Percentiles rank a stretch among this genome's conserved stretches.
phyloP scores from a whole-genome alignment of 2,888 invertebrate species.

The Campaea margaritaria region DNA sequence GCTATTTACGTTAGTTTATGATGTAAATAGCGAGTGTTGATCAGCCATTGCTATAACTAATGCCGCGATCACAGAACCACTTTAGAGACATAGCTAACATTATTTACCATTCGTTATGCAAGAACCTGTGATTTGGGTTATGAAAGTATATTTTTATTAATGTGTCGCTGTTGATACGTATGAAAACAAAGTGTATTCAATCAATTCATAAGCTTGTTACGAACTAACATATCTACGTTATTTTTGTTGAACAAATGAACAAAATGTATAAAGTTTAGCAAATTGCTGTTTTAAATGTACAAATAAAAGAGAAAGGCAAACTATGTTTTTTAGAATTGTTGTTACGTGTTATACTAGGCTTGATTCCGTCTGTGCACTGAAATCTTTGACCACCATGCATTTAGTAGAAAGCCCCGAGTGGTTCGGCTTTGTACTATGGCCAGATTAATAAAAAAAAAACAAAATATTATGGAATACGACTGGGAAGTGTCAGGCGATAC shows the following conservation, averaged over 20 bases:
- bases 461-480: too few relatives aligned
- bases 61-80: too few relatives aligned
- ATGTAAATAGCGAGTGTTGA: too few relatives aligned
- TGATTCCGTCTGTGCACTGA: constrained; percentile 28
- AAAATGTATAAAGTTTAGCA: constrained; percentile 16
- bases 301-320: constrained; percentile 9
- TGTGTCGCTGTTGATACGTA: constrained; percentile 10
- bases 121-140: constrained; percentile 1
- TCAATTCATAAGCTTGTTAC: constrained; percentile 24
- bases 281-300: constrained; percentile 17
- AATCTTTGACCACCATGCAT: constrained; percentile 5
- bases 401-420: too few relatives aligned
- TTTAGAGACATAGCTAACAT: neutral
- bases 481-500: too few relatives aligned
- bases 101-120: constrained; percentile 4
- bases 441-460: too few relatives aligned
- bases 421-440: too few relatives aligned
- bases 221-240: constrained; percentile 32
- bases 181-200: constrained; percentile 1
- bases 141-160: constrained; percentile 11
- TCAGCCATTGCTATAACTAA: too few relatives aligned
- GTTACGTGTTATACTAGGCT: constrained; percentile 15
- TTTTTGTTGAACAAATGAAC: constrained; percentile 14
- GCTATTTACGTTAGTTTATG: too few relatives aligned
- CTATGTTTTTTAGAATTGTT: constrained; percentile 27